These are phyloP conservation scores for Planiliza haematocheilus DNA, from an alignment of 2,113 vertebrate species.

Conservation along the genomic window DNA sequence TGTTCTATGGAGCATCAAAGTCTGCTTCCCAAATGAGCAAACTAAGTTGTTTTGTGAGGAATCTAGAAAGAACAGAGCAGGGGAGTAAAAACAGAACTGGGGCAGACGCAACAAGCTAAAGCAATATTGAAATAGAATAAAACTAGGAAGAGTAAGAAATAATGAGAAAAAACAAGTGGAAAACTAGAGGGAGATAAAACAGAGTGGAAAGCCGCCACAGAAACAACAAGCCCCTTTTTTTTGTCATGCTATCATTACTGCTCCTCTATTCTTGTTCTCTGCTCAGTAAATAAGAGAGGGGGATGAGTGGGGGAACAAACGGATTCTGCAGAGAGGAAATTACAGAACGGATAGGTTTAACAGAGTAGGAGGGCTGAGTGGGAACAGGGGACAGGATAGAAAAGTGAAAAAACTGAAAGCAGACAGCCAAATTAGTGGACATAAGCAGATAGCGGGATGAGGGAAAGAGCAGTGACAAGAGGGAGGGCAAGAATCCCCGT, in stretches of 20 bases:
- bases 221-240: slow-evolving; percentile 57
- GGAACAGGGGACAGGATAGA: slow-evolving; percentile 28
- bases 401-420: slow-evolving; percentile 37
- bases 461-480: slow-evolving; percentile 4
- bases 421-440: slow-evolving; percentile 48
- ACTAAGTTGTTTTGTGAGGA: slow-evolving; percentile 29
- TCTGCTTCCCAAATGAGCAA: slow-evolving; percentile 15
- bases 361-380: slow-evolving; percentile 25
- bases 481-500: slow-evolving; percentile 24
- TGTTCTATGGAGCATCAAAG: slow-evolving; percentile 25
- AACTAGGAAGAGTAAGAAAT: slow-evolving; percentile 29
- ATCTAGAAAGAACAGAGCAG: background rate
- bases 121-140: slow-evolving; percentile 33
- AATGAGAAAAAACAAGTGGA: slow-evolving; percentile 40
- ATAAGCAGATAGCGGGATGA: slow-evolving; percentile 23
- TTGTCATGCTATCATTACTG: slow-evolving; percentile 71
- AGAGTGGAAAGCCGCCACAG: background rate
- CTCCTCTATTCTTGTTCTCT: slow-evolving; percentile 66
- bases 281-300: slow-evolving; percentile 71
- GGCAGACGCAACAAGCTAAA: slow-evolving; percentile 11
- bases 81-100: slow-evolving; percentile 2
- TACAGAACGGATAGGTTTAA: slow-evolving; percentile 45
- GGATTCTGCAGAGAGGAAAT: slow-evolving; percentile 55
- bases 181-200: slow-evolving; percentile 38
- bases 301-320: slow-evolving; percentile 52